Evolutionary conservation across 2,888 invertebrate genomes (phyloP).

Genomic region (Priocnemis perturbator): DNA sequence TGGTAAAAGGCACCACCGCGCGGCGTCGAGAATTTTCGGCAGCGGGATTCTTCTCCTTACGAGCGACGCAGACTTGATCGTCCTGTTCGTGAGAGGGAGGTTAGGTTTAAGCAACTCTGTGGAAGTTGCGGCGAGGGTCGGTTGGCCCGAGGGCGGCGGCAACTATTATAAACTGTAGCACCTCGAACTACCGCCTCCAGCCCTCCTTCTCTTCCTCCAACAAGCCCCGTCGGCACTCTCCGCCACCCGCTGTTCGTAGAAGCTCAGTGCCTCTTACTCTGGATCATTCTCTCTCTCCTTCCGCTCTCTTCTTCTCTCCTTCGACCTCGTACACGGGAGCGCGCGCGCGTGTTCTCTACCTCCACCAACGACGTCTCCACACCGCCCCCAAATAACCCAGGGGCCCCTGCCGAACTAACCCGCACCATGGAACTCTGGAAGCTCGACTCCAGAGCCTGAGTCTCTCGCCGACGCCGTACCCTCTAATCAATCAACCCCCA

Average conservation of each 20-base stretch:
- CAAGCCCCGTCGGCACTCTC: slow-evolving; percentile 11
- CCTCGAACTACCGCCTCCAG: slow-evolving; percentile 74
- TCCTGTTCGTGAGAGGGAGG: slow-evolving; percentile 57
- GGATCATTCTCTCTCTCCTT: slow-evolving; percentile 50
- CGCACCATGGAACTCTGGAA: slow-evolving; percentile 63
- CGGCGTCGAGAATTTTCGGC: too few species aligned
- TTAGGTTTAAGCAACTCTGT: slow-evolving; percentile 75
- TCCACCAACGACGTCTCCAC: slow-evolving; percentile 42
- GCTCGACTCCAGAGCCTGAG: slow-evolving; percentile 40
- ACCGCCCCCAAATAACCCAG: slow-evolving; percentile 69
- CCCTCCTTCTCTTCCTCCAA: slow-evolving; percentile 62
- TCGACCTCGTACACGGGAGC: slow-evolving; percentile 2
- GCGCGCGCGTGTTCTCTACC: slow-evolving; percentile 9
- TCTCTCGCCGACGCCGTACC: slow-evolving; percentile 66
- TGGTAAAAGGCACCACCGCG: too few species aligned
- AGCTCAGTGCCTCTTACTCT: slow-evolving; percentile 46
- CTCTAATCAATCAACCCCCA: slow-evolving; percentile 75
- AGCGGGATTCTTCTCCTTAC: slow-evolving; percentile 44
- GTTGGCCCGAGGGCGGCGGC: slow-evolving; percentile 71
- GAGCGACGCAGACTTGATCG: slow-evolving; percentile 62
- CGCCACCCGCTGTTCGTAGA: slow-evolving; percentile 31
- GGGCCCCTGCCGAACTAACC: slow-evolving; percentile 70
- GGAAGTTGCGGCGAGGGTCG: slow-evolving; percentile 71
- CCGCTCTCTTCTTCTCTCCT: slow-evolving; percentile 48
- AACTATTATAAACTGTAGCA: slow-evolving; percentile 76